phyloP scores from a whole-genome alignment of 2,888 invertebrate genomes.

The Ornithoptera alexandrae region DNA sequence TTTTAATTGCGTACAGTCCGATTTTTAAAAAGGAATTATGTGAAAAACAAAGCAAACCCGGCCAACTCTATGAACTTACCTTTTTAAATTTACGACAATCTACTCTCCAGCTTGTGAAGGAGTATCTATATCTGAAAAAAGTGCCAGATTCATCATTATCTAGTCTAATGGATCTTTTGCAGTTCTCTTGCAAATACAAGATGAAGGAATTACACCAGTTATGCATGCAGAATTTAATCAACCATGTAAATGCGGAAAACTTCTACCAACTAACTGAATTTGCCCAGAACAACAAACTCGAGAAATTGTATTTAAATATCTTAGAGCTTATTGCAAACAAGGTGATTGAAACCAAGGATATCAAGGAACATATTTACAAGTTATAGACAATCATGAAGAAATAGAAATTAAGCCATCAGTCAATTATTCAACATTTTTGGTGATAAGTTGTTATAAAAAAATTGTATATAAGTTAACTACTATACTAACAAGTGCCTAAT shows the following conservation, averaged over 20 bases:
- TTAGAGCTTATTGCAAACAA: slow-evolving; percentile 10
- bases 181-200: slow-evolving; percentile 2
- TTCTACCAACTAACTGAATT: slow-evolving; percentile 6
- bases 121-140: slow-evolving; percentile 45
- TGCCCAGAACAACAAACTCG: slow-evolving; percentile 4
- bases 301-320: background rate
- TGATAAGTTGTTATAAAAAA: too few species aligned
- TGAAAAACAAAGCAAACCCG: slow-evolving; percentile 47
- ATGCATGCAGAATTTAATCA: slow-evolving; percentile 3
- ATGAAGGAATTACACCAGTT: slow-evolving; percentile 8
- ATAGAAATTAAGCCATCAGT: background rate
- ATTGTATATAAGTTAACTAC: too few species aligned
- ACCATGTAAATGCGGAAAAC: background rate
- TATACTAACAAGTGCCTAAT: too few species aligned
- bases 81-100: slow-evolving; percentile 34
- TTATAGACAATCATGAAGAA: background rate
- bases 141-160: background rate
- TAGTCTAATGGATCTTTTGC: background rate
- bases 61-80: slow-evolving; percentile 41
- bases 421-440: too few species aligned
- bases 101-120: slow-evolving; percentile 47
- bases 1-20: slow-evolving; percentile 49
- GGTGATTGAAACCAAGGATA: slow-evolving; percentile 8
- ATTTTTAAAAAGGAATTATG: slow-evolving; percentile 47
- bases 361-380: background rate